A percentile compares a stretch with the other conserved stretches of the same genome.
These are phyloP conservation scores for Otocyon megalotis DNA, from an alignment of 2,113 vertebrate genomes.

Conservation along the genomic window DNA sequence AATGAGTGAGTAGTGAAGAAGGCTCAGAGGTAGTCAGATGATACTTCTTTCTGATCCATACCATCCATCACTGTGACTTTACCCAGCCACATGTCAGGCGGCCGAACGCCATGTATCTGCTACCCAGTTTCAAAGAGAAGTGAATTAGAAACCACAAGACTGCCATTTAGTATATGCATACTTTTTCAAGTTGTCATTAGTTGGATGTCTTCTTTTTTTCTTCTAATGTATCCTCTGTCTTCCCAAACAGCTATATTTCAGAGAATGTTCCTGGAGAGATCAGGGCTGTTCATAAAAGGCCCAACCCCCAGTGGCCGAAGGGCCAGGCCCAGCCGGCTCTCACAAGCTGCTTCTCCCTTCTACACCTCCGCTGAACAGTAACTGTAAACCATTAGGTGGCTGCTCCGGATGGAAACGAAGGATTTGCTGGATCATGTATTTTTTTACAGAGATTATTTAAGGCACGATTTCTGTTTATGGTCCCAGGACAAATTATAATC, in stretches of 20 bases:
- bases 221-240: not conserved
- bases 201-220: not conserved
- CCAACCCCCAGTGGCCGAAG: not conserved
- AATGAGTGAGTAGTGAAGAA: fast-evolving
- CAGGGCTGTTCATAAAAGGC: not conserved
- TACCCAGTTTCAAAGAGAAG: not conserved
- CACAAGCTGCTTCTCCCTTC: conserved; percentile 66
- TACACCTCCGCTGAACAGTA: conserved; percentile 71
- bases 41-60: fast-evolving
- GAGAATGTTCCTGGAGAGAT: conserved; percentile 19
- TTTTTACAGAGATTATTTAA: conserved; percentile 88
- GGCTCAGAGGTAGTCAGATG: not conserved
- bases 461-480: conserved; percentile 89
- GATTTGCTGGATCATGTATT: conserved; percentile 82
- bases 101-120: fast-evolving
- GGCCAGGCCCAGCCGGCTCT: not conserved
- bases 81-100: fast-evolving
- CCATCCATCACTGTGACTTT: fast-evolving
- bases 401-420: conserved; percentile 79
- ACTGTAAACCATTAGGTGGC: conserved; percentile 66
- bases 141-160: not conserved
- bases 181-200: not conserved
- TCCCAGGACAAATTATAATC: conserved; percentile 91
- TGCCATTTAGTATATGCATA: fast-evolving
- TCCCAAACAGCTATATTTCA: not conserved